Conservation (phyloP, 2,888 invertebrate genomes). For the Pyrrhia umbra region DNA sequence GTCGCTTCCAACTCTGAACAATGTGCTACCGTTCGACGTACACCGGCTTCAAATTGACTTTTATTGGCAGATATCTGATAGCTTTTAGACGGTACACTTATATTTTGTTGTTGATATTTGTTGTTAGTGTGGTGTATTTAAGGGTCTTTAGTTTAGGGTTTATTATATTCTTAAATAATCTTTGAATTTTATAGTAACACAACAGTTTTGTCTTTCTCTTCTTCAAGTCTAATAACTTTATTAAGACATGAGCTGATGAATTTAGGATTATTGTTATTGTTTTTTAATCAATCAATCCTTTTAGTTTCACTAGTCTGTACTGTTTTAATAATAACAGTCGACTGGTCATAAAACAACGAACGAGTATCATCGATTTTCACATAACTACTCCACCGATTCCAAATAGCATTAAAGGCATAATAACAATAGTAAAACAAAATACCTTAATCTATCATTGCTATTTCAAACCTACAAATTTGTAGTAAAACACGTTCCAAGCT, state of each 20-base stretch:
- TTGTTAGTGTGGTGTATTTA: conserved; percentile 52
- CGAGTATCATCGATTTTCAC: neutral
- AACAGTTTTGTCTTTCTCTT: conserved; percentile 1
- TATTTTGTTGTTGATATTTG: conserved; percentile 64
- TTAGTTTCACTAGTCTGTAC: neutral
- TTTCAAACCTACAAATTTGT: conserved; percentile 44
- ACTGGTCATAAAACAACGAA: neutral
- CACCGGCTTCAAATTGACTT: conserved; percentile 64
- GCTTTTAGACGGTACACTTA: conserved; percentile 60
- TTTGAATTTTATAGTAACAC: neutral
- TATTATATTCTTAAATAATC: conserved; percentile 20
- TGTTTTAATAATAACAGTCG: neutral
- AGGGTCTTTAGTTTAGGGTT: conserved; percentile 24
- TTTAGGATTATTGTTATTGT: too few species aligned
- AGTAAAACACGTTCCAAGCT: conserved; percentile 45
- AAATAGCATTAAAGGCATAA: neutral
- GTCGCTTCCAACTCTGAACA: conserved; percentile 60
- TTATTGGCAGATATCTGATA: conserved; percentile 66
- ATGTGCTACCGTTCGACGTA: conserved; percentile 63
- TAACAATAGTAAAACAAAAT: conserved; percentile 35
- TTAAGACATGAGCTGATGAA: too few species aligned
- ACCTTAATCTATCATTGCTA: conserved; percentile 48
- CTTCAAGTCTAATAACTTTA: neutral
- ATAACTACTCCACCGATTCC: conserved; percentile 5
- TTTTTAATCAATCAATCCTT: neutral